phyloP scores from a whole-genome alignment of 2,113 vertebrate genomes.

The Amphiprion percula region DNA sequence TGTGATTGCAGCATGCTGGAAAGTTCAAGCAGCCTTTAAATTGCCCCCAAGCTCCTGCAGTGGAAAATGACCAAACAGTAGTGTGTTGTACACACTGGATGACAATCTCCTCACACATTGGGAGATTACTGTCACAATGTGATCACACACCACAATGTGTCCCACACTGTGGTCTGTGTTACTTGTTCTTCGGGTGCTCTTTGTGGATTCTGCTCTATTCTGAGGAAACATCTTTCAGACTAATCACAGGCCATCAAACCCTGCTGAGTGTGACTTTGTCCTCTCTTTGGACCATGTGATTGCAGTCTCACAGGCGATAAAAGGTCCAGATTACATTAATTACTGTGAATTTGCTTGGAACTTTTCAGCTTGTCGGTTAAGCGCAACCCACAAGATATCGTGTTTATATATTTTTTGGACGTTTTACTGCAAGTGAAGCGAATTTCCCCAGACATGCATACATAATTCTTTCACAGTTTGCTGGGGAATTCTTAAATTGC shows the following conservation, averaged over 20 bases:
- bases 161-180: slow-evolving; percentile 13
- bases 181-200: slow-evolving; percentile 18
- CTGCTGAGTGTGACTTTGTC: slow-evolving; percentile 35
- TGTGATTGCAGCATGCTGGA: no score
- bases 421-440: slow-evolving; percentile 8
- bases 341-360: slow-evolving; percentile 23
- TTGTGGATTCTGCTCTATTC: slow-evolving; percentile 53
- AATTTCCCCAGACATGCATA: not conserved
- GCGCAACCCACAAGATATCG: not conserved
- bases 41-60: no score
- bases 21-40: no score
- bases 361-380: slow-evolving; percentile 14
- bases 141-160: slow-evolving; percentile 28
- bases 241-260: slow-evolving; percentile 50
- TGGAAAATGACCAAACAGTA: not conserved
- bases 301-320: slow-evolving; percentile 36
- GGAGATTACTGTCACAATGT: slow-evolving; percentile 10
- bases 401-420: not conserved
- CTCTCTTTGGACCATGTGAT: slow-evolving; percentile 44
- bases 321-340: slow-evolving; percentile 49
- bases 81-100: slow-evolving; percentile 2
- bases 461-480: not conserved
- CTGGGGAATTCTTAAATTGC: slow-evolving; percentile 17
- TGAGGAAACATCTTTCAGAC: slow-evolving; percentile 26
- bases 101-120: slow-evolving; percentile 16